Evolutionary conservation across 2,113 vertebrate species (phyloP).

Genomic region (Alligator mississippiensis): DNA sequence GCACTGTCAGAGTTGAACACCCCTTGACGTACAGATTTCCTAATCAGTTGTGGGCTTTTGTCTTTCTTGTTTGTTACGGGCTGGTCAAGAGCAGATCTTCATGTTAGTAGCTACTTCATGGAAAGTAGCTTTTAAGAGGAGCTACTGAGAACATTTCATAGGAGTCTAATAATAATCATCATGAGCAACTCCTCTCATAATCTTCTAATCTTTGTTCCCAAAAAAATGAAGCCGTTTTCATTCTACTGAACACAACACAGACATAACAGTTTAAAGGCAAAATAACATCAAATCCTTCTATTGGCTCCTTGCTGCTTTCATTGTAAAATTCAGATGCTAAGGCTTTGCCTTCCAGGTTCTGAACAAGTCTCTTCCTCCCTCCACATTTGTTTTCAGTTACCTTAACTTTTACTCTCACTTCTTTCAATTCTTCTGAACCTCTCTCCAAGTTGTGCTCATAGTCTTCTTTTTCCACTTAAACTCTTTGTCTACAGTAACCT

Average conservation of each 20-base stretch:
- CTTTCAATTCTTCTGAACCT: background rate
- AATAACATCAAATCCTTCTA: background rate
- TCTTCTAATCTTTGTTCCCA: background rate
- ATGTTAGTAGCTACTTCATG: background rate
- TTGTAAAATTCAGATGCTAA: background rate
- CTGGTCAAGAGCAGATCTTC: background rate
- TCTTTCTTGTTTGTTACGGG: background rate
- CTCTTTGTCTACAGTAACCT: too few species aligned
- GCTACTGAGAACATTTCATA: background rate
- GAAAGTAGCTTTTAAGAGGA: background rate
- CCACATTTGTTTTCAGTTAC: background rate
- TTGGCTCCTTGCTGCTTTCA: background rate
- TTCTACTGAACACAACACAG: background rate
- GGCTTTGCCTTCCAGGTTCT: background rate
- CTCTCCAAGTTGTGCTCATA: background rate
- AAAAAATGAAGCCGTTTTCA: background rate
- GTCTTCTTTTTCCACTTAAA: background rate
- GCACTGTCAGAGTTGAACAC: background rate
- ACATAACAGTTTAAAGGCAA: background rate
- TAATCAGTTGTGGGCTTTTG: background rate
- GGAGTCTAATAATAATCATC: background rate
- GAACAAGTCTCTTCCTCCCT: background rate
- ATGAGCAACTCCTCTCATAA: background rate
- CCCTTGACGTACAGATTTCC: background rate
- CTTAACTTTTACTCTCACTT: background rate